phyloP scores from a whole-genome alignment of 2,888 invertebrate species.

The Leptura quadrifasciata region DNA sequence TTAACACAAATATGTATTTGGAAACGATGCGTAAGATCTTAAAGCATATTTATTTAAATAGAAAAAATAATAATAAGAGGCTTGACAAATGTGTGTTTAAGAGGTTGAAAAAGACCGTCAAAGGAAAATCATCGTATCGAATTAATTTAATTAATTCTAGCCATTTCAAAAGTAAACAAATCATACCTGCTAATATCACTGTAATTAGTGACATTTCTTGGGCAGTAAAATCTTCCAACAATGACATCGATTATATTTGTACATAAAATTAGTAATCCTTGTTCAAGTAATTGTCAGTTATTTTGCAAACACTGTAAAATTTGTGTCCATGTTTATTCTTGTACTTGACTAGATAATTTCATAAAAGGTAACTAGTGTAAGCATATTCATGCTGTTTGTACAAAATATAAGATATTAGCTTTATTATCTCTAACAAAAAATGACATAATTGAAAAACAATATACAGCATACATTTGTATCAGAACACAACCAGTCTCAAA shows the following conservation, averaged over 20 bases:
- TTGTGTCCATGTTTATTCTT: background rate
- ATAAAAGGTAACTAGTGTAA: constrained; percentile 1
- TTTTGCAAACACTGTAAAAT: constrained; percentile 11
- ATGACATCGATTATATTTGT: background rate
- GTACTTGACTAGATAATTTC: constrained; percentile 2
- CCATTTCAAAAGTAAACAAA: background rate
- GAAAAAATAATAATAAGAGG: constrained; percentile 5
- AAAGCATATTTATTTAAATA: constrained; percentile 7
- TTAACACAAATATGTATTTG: constrained; percentile 19
- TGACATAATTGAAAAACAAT: too few species aligned
- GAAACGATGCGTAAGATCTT: background rate
- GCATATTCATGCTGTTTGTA: constrained; percentile 13
- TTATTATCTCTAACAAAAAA: too few species aligned
- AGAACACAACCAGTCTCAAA: too few species aligned
- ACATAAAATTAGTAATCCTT: background rate
- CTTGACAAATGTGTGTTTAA: constrained; percentile 2
- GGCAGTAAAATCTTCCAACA: background rate
- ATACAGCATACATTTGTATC: too few species aligned
- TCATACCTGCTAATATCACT: background rate
- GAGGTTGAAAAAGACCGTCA: background rate
- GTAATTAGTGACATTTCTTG: background rate
- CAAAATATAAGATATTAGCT: too few species aligned
- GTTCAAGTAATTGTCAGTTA: background rate
- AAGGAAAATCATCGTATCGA: background rate
- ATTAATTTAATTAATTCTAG: constrained; percentile 5